A percentile compares a stretch with the other conserved stretches of the same genome.
phyloP scores from a whole-genome alignment of 2,797 vertebrate genomes.

The Pyrocephalus nanus region DNA sequence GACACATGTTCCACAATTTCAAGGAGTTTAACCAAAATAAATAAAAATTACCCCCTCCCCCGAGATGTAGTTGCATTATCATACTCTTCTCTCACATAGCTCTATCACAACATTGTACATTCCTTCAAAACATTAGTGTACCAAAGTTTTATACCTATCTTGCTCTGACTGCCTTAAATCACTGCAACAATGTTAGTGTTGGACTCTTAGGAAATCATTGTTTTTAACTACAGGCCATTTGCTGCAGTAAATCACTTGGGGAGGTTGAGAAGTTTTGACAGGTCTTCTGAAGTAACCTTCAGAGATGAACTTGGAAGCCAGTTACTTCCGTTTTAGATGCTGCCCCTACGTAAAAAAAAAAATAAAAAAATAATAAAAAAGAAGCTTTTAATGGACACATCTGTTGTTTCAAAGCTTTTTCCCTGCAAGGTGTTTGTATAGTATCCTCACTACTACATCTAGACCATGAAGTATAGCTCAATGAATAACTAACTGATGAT shows the following conservation, averaged over 20 bases:
- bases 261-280: neutral
- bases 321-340: neutral
- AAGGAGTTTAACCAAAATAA: conserved; percentile 6
- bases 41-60: neutral
- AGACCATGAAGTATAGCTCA: conserved; percentile 74
- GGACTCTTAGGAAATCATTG: conserved; percentile 13
- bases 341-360: neutral
- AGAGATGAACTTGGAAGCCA: conserved; percentile 31
- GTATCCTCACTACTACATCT: conserved; percentile 60
- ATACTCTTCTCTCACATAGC: neutral
- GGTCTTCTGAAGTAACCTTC: conserved; percentile 30
- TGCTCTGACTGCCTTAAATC: conserved; percentile 4
- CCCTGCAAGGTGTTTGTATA: conserved; percentile 58
- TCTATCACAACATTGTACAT: neutral
- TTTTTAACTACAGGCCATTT: conserved; percentile 8
- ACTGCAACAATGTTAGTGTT: neutral
- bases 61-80: neutral
- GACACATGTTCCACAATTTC: neutral
- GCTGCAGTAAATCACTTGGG: neutral
- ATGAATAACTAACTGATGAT: conserved; percentile 83
- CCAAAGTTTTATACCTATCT: neutral
- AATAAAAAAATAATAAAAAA: neutral
- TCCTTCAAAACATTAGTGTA: neutral
- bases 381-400: neutral
- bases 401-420: conserved; percentile 64